Evolutionary conservation across 2,113 vertebrate genomes (phyloP).

Genomic region (Bettongia penicillata): DNA sequence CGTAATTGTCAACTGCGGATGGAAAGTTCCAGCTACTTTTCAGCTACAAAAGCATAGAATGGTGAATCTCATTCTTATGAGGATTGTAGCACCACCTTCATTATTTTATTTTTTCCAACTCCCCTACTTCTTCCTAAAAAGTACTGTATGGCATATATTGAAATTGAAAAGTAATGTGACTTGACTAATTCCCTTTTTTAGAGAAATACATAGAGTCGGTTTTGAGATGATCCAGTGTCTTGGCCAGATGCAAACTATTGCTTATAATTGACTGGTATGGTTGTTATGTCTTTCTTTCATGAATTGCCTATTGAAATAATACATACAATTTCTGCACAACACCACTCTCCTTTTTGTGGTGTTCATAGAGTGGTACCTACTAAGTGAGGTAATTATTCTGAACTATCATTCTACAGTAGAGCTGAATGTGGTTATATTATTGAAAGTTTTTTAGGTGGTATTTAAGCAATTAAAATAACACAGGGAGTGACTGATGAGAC

Average conservation of each 20-base stretch:
- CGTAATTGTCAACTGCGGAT: slow-evolving; percentile 26
- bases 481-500: not conserved
- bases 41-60: not conserved
- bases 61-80: not conserved
- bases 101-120: not conserved
- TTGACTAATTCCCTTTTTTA: not conserved
- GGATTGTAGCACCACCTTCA: not conserved
- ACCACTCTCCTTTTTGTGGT: not conserved
- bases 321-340: not conserved
- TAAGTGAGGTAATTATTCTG: not conserved
- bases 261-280: not conserved
- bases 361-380: not conserved
- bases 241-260: not conserved
- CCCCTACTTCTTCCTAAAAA: not conserved
- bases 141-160: not conserved
- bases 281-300: not conserved
- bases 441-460: not conserved
- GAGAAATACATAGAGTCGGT: not conserved
- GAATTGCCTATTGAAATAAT: not conserved
- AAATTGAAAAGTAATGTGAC: not conserved
- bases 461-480: not conserved
- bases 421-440: fast-evolving
- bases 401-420: not conserved
- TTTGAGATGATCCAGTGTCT: not conserved
- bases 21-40: not conserved